phyloP scores from a whole-genome alignment of 2,888 invertebrate genomes.

The Pteria penguin region DNA sequence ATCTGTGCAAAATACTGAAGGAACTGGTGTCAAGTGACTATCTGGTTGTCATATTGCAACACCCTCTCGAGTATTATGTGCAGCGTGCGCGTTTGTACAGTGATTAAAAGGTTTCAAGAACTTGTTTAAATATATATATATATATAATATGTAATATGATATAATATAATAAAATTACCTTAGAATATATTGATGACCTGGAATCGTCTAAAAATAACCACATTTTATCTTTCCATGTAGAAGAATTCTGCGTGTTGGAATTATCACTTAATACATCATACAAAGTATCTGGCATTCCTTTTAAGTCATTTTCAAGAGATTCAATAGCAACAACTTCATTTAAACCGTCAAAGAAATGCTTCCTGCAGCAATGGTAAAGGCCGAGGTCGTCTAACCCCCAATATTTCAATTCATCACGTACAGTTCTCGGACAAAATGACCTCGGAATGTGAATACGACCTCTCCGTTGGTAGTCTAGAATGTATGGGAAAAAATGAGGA shows the following conservation, averaged over 20 bases:
- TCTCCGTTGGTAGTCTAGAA: slow-evolving; percentile 60
- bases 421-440: slow-evolving; percentile 50
- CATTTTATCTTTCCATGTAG: slow-evolving; percentile 15
- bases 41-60: too few relatives aligned
- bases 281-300: slow-evolving; percentile 31
- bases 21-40: too few relatives aligned
- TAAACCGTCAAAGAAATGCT: slow-evolving; percentile 51
- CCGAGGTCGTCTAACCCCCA: slow-evolving; percentile 58
- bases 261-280: slow-evolving; percentile 11
- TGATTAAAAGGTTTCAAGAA: too few relatives aligned
- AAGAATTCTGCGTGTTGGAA: not conserved
- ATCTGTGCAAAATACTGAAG: too few relatives aligned
- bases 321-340: slow-evolving; percentile 53
- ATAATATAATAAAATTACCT: too few relatives aligned
- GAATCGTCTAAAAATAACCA: slow-evolving; percentile 62
- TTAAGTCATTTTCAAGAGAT: slow-evolving; percentile 52
- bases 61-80: too few relatives aligned
- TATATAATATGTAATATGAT: too few relatives aligned
- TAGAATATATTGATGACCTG: slow-evolving; percentile 52
- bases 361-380: slow-evolving; percentile 62
- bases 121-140: too few relatives aligned
- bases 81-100: too few relatives aligned
- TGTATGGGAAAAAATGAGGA: slow-evolving; percentile 57
- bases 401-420: slow-evolving; percentile 58
- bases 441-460: slow-evolving; percentile 65